Evolutionary conservation across 2,888 invertebrate species (phyloP).

Genomic region (Sylvicola fuscatus): DNA sequence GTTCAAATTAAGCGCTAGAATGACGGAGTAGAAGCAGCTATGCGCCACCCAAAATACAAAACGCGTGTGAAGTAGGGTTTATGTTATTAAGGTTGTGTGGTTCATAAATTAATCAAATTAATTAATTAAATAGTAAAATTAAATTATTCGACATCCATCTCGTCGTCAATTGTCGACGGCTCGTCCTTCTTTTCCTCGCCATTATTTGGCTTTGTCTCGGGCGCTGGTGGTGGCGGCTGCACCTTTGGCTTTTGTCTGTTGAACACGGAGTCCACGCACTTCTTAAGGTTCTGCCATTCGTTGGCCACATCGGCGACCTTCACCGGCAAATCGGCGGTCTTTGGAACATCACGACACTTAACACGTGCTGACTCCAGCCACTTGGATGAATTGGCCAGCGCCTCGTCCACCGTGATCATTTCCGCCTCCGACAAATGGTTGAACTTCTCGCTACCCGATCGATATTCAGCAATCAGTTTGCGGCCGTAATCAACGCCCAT

Average conservation of each 20-base stretch:
- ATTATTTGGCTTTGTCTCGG: background rate
- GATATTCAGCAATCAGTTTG: slow-evolving; percentile 55
- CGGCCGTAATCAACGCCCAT: slow-evolving; percentile 57
- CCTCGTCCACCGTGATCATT: slow-evolving; percentile 50
- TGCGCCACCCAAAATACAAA: too few species aligned
- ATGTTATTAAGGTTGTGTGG: too few species aligned
- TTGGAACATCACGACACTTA: slow-evolving; percentile 39
- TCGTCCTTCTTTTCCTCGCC: background rate
- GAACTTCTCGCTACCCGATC: slow-evolving; percentile 48
- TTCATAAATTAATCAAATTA: too few species aligned
- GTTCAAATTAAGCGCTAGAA: too few species aligned
- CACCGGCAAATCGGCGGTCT: slow-evolving; percentile 53
- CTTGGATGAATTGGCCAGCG: slow-evolving; percentile 45
- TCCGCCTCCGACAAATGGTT: slow-evolving; percentile 66
- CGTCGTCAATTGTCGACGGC: slow-evolving; percentile 2
- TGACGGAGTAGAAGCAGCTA: too few species aligned
- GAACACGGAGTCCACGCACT: slow-evolving; percentile 47
- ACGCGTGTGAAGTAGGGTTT: too few species aligned
- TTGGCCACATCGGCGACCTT: slow-evolving; percentile 59
- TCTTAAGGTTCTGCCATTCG: slow-evolving; percentile 40
- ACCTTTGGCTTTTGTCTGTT: slow-evolving; percentile 83
- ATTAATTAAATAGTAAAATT: too few species aligned
- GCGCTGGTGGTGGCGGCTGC: slow-evolving; percentile 31
- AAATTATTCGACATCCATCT: slow-evolving; percentile 5
- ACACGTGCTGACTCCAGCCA: slow-evolving; percentile 68